Evolutionary conservation across 2,888 invertebrate genomes (phyloP), one percentile per base, ranked within the genome.

Genomic region (Cecidostiba fungosa): DNA sequence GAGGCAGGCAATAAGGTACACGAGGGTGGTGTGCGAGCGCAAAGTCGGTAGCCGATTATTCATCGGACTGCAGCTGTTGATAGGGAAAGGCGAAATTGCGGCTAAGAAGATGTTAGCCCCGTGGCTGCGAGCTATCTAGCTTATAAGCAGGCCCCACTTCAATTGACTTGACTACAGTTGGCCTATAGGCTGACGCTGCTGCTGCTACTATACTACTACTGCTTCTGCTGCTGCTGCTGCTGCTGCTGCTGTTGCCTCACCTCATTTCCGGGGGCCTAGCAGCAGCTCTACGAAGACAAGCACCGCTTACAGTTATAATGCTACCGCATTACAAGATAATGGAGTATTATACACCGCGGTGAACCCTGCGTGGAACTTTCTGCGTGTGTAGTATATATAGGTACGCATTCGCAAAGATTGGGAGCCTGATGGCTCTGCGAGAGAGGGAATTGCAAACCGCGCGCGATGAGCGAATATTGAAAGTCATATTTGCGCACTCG

Each of bases 301-400:
- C 90, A 90, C 88, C 89, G 90, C 91, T 92, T 92, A 91, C 89
- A 89, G 89, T 90, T 90, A 90, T 91, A 91, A 91, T 91, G 90
- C 90, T 90, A 89, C 89, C 88, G 89, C 90, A 90, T 90, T 91
- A 90, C 90, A 88, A 88, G 89, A 91, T 92, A 92, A 92, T 91
- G 89, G 89, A 88, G 90, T 89, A 90, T 91, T 90, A 89, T 88
- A 86, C 73, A 77, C 77, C n/a, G 54, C 74, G 72, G 23, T 8
- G 47, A 59, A 70, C 70, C 16, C 47, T 16, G 5, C 47, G 36
- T 76, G 50, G 39, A 82, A 77, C 72, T 70, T 80, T 81, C 62
- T 54, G 66, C 43, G 50, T 39, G 72, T 47, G 36, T 29, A 43
- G 47, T 54, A 54, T 43, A n/a, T 39, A 19, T 19, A 36, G 29